Percentiles rank a stretch among this genome's conserved stretches.
Evolutionary conservation across 1,140 invertebrate species (phyloP).

Genomic region (Caerostris extrusa): DNA sequence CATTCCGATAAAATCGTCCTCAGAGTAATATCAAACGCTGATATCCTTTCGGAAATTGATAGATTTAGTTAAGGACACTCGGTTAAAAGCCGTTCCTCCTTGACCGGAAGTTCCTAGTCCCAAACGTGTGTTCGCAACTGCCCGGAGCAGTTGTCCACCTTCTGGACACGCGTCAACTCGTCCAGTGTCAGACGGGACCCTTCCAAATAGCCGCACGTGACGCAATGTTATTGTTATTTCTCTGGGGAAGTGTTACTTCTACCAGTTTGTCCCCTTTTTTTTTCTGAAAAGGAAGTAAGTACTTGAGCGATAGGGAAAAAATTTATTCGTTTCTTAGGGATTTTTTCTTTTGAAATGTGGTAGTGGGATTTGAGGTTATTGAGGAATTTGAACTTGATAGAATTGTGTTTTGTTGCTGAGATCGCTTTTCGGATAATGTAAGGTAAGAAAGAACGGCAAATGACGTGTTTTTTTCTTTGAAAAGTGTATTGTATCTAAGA

Average conservation of each 20-base stretch:
- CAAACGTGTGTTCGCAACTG: conserved; percentile 5
- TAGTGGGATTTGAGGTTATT: too few species aligned
- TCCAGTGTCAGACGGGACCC: background rate
- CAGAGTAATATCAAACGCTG: background rate
- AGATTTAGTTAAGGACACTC: conserved; percentile 9
- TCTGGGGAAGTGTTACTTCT: conserved; percentile 31
- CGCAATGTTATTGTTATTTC: conserved; percentile 41
- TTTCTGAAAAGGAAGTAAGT: background rate
- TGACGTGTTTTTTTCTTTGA: too few species aligned
- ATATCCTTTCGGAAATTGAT: background rate
- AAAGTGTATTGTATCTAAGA: too few species aligned
- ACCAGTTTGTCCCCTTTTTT: background rate
- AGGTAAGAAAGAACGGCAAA: too few species aligned
- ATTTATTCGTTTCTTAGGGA: too few species aligned
- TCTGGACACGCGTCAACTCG: background rate
- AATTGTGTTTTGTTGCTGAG: too few species aligned
- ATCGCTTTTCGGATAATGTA: too few species aligned
- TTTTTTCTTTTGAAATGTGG: too few species aligned
- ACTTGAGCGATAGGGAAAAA: too few species aligned
- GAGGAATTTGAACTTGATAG: too few species aligned
- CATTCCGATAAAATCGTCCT: too few species aligned
- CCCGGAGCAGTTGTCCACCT: background rate
- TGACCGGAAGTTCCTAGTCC: background rate
- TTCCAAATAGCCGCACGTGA: background rate
- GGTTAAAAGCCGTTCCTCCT: background rate